Conservation (phyloP, 2,113 vertebrate genomes). For the Rhinogobius similis region DNA sequence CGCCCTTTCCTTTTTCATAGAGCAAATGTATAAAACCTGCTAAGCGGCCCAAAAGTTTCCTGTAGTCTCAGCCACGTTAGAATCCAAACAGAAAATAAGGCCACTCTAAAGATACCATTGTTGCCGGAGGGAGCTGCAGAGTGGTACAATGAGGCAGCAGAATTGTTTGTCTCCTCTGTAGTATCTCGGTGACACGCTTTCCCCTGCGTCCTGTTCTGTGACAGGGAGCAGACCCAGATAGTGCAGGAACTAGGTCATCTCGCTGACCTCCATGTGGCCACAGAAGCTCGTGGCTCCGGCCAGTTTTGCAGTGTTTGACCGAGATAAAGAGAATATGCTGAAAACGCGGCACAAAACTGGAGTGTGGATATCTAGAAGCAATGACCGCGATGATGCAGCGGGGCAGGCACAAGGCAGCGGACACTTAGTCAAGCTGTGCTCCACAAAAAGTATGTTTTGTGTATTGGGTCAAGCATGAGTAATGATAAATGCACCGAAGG, state of each 20-base stretch:
- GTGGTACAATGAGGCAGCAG: neutral
- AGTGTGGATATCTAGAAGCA: neutral
- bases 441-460: neutral
- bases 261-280: constrained; percentile 44
- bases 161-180: constrained; percentile 23
- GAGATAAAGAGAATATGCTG: constrained; percentile 22
- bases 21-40: neutral
- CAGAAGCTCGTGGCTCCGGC: constrained; percentile 39
- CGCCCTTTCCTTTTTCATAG: neutral
- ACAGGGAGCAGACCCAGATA: constrained; percentile 26
- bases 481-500: neutral
- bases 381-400: neutral
- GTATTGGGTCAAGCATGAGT: neutral
- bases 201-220: constrained; percentile 21
- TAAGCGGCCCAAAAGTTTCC: neutral
- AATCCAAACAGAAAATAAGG: neutral
- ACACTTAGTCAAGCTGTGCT: neutral
- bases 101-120: neutral
- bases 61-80: neutral
- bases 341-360: constrained; percentile 17
- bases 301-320: constrained; percentile 39
- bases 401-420: neutral
- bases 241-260: constrained; percentile 46
- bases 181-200: constrained; percentile 18
- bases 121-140: neutral